A percentile compares a stretch with the other conserved stretches of the same genome.
These are phyloP conservation scores for Trimorus sp. DNA, from an alignment of 2,888 invertebrate genomes.

Conservation along the genomic window DNA sequence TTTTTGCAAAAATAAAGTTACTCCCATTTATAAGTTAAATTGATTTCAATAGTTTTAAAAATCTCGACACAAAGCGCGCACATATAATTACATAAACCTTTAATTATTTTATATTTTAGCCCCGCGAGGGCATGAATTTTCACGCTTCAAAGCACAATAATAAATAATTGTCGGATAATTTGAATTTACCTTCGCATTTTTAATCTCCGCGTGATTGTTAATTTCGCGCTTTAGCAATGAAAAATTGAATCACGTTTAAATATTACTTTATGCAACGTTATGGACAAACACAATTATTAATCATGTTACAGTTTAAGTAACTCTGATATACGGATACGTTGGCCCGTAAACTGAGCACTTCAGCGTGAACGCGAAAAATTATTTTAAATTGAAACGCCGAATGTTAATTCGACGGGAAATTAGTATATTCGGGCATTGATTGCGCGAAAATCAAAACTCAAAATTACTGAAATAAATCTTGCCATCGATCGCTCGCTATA, in stretches of 20 bases:
- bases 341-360: background rate
- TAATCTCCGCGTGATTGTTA: constrained; percentile 32
- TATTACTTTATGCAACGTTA: constrained; percentile 3
- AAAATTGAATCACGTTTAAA: constrained; percentile 30
- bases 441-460: background rate
- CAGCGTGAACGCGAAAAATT: too few species aligned
- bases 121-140: constrained; percentile 29
- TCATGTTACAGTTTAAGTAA: background rate
- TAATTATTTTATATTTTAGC: constrained; percentile 44
- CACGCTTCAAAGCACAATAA: constrained; percentile 34
- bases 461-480: constrained; percentile 12
- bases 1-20: constrained; percentile 34
- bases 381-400: background rate
- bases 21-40: constrained; percentile 35
- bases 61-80: constrained; percentile 28
- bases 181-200: constrained; percentile 39
- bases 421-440: background rate
- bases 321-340: background rate
- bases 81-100: constrained; percentile 43
- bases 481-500: constrained; percentile 2
- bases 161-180: constrained; percentile 29
- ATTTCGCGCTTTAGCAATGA: constrained; percentile 35
- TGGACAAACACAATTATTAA: background rate
- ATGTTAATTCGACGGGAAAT: background rate
- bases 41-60: constrained; percentile 49